phyloP scores from a whole-genome alignment of 2,797 vertebrate genomes.

The Alosa sapidissima region DNA sequence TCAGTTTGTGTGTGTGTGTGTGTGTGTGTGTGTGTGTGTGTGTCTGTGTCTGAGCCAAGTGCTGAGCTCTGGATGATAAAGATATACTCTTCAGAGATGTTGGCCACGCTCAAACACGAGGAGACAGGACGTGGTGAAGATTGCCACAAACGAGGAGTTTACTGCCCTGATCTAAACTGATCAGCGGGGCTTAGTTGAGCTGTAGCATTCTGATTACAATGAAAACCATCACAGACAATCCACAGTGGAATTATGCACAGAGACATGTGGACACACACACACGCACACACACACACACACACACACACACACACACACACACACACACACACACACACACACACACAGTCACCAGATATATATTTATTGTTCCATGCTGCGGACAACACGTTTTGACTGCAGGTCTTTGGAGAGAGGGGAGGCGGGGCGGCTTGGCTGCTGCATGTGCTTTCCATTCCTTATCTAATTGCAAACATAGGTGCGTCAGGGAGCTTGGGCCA shows the following conservation, averaged over 20 bases:
- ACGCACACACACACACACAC: not conserved
- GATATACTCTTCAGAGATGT: not conserved
- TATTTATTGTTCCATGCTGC: slow-evolving; percentile 34
- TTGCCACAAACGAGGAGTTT: not conserved
- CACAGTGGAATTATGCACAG: not conserved
- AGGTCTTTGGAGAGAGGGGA: not conserved
- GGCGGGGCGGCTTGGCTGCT: not conserved
- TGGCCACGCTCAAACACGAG: not conserved
- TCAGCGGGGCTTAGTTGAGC: not conserved
- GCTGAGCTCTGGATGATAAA: not conserved
- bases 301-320: not conserved
- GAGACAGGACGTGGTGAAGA: not conserved
- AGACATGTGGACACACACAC: not conserved
- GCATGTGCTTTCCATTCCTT: slow-evolving; percentile 31
- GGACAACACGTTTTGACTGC: slow-evolving; percentile 21
- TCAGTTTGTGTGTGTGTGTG: no score
- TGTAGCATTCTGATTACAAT: not conserved
- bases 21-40: not conserved
- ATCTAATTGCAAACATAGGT: slow-evolving; percentile 40
- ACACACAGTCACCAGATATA: slow-evolving; percentile 32
- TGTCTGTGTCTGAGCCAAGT: not conserved
- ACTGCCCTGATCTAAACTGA: not conserved
- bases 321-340: slow-evolving; percentile 8
- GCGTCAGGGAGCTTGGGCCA: slow-evolving; percentile 17
- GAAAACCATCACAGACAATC: slow-evolving; percentile 17